These are phyloP conservation scores for Trachythela sp. DNA, from an alignment of 64 coral and sea anemone species.

Conservation along the genomic window DNA sequence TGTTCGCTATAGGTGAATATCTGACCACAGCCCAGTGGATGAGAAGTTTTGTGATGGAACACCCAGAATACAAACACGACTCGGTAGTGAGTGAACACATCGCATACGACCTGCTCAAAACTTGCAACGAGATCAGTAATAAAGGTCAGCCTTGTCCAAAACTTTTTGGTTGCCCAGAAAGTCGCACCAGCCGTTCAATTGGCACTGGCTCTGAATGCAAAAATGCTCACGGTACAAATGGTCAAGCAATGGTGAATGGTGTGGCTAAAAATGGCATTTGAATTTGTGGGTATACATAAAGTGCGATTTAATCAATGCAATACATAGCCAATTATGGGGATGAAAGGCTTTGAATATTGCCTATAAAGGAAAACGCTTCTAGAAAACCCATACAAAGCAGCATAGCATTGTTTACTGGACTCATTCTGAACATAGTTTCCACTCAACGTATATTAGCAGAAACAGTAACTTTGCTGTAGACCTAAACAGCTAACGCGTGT, in stretches of 20 bases:
- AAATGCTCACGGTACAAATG: not conserved
- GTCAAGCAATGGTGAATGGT: not conserved
- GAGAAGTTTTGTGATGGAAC: conserved; percentile 62
- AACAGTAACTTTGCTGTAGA: too few species aligned
- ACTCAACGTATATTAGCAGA: too few species aligned
- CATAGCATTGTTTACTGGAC: too few species aligned
- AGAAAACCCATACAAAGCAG: too few species aligned
- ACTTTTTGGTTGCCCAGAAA: conserved; percentile 72
- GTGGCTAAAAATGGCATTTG: not conserved
- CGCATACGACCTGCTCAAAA: conserved; percentile 82
- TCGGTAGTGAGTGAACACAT: conserved; percentile 81
- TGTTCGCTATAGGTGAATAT: conserved; percentile 55
- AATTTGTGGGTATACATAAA: not conserved
- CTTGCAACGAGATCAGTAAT: conserved; percentile 61
- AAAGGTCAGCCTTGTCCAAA: conserved; percentile 59
- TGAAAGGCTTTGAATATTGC: too few species aligned
- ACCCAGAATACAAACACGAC: conserved; percentile 82
- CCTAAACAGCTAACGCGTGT: too few species aligned
- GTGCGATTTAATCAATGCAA: too few species aligned
- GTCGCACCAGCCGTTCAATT: conserved; percentile 51
- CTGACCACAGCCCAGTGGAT: conserved; percentile 97
- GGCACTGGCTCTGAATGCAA: not conserved
- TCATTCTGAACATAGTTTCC: too few species aligned
- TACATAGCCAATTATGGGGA: too few species aligned
- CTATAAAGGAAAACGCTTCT: too few species aligned